phyloP scores from a whole-genome alignment of 2,888 invertebrate species.

The Buathra laborator region DNA sequence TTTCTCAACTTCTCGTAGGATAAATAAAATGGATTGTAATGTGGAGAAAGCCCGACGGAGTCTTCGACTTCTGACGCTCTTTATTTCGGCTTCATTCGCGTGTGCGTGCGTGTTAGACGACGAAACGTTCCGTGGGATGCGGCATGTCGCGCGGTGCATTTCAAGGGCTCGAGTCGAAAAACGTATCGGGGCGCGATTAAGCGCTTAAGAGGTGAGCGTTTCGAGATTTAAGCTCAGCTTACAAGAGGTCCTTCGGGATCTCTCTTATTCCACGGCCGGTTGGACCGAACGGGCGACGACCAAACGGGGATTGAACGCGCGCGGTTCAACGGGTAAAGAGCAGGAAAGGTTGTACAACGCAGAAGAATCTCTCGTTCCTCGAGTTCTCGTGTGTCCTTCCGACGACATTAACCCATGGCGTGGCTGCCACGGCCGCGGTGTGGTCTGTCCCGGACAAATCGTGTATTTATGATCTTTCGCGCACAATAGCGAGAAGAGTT shows the following conservation, averaged over 20 bases:
- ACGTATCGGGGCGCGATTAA: constrained; percentile 76
- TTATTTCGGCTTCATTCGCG: constrained; percentile 19
- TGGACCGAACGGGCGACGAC: background rate
- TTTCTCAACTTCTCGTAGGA: constrained; percentile 8
- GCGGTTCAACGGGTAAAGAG: background rate
- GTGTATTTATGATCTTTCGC: constrained; percentile 82
- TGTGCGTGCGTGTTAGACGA: constrained; percentile 4
- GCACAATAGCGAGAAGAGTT: constrained; percentile 80
- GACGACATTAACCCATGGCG: constrained; percentile 71
- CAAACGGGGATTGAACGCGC: constrained; percentile 8
- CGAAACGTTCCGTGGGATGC: constrained; percentile 17
- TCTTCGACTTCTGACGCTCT: constrained; percentile 28
- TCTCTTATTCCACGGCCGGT: constrained; percentile 14
- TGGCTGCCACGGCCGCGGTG: constrained; percentile 70
- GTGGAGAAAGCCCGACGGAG: constrained; percentile 6
- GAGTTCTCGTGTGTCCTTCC: constrained; percentile 43
- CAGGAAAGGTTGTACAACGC: constrained; percentile 36
- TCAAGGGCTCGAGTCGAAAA: constrained; percentile 60
- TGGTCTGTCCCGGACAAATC: constrained; percentile 83
- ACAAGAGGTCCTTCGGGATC: constrained; percentile 56
- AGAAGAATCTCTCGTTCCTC: constrained; percentile 43
- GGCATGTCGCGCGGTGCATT: constrained; percentile 2
- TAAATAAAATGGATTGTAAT: constrained; percentile 47
- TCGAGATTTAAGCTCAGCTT: constrained; percentile 77
- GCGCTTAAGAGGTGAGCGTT: constrained; percentile 75